phyloP scores from a whole-genome alignment of 2,797 vertebrate genomes.

The Ctenochaetus hawaiiensis region DNA sequence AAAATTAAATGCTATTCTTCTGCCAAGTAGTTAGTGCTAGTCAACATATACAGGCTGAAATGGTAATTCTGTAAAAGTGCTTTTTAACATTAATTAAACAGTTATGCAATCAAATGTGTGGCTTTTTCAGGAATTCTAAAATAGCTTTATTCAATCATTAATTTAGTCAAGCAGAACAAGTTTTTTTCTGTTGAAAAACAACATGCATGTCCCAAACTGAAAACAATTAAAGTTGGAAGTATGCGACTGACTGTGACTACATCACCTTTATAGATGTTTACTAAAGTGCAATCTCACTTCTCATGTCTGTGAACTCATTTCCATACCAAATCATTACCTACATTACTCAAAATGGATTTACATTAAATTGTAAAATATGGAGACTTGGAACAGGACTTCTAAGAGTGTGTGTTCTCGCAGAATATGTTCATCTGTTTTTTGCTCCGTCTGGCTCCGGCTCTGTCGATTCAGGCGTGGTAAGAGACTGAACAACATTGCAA shows the following conservation, averaged over 20 bases:
- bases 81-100: neutral
- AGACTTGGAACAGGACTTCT: conserved; percentile 7
- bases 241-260: neutral
- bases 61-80: neutral
- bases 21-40: neutral
- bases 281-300: neutral
- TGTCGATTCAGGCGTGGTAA: conserved; percentile 2
- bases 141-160: neutral
- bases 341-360: conserved; percentile 18
- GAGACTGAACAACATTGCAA: neutral
- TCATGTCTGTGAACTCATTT: conserved; percentile 1
- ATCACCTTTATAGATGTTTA: neutral
- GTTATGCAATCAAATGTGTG: neutral
- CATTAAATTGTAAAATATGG: neutral
- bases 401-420: conserved; percentile 5
- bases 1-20: conserved; percentile 5
- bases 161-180: neutral
- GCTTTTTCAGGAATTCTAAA: neutral
- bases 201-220: neutral
- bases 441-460: neutral
- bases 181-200: neutral
- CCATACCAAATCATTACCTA: neutral
- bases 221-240: neutral
- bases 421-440: conserved; percentile 32
- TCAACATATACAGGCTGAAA: neutral